Base-by-base conservation (phyloP, 1,140 invertebrate genomes). In the Diorhabda elongata region DNA sequence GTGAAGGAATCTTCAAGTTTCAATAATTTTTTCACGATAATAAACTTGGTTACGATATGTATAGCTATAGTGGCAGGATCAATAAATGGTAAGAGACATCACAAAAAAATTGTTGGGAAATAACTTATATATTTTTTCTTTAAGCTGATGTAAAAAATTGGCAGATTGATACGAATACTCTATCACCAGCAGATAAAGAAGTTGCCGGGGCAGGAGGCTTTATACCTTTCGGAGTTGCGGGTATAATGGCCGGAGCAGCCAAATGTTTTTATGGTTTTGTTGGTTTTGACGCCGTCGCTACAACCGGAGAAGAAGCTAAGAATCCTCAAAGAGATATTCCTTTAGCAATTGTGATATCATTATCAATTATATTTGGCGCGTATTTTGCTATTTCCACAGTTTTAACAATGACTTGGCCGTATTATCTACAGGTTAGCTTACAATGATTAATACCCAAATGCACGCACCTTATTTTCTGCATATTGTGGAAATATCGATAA, bases 191-290 rank as follows among this genome's bases (percentile, higher is more conserved):
- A 11, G 69, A 87, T 2, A 74, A 77, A 11, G 83, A 82, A 26
- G 80, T 83, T 62, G 79, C 79, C 2, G 85, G 90, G 0, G 81
- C 77, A 0, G 93, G 94, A 5, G 94, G 93, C 2, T 97, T 97
- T 77, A 87, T 93, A 79, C 94, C 94, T 0, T 96, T 88, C 79
- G 94, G 94, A 0, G 78, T 95, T 6, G 84, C 85, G 2, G 94
- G 94, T 3, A 85, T 93, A 4, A 90, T 94, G 86, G 84, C 87
- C 2, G 95, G 94, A 0, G 94, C 94, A 0, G 94, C 94, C 0
- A 95, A 92, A 59, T 96, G 94, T 81, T 97, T 97, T 82, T 97
- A 91, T 79, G 94, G 93, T 45, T 96, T 96, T 79, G 92, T 96
- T 5, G 94, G 94, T 58, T 96, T 97, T 77, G 95, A 97, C 82